These are phyloP conservation scores for Heliconius nattereri DNA, from an alignment of 1,140 invertebrate genomes.

Conservation along the genomic window DNA sequence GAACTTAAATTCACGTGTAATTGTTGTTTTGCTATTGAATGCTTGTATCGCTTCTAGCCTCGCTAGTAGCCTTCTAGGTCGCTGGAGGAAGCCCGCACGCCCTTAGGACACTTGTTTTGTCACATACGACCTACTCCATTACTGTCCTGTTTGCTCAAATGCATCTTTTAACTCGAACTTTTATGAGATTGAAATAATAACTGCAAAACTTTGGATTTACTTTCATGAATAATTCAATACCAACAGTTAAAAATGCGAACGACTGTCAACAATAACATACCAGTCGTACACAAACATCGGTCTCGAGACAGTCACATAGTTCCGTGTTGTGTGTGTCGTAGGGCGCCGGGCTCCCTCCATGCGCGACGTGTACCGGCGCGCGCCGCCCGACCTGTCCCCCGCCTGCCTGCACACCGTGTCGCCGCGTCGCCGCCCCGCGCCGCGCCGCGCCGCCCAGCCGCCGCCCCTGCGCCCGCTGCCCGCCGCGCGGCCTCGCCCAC, in stretches of 20 bases:
- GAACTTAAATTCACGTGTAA: too few species aligned
- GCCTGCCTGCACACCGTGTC: conserved; percentile 79
- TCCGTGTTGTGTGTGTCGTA: conserved; percentile 15
- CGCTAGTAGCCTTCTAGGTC: conserved; percentile 23
- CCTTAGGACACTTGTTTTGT: conserved; percentile 1
- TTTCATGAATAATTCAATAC: not conserved
- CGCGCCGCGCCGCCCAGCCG: conserved; percentile 58
- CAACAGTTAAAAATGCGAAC: not conserved
- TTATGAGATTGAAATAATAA: not conserved
- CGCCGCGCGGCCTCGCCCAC: conserved; percentile 69
- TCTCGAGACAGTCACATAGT: not conserved
- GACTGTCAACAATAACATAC: not conserved
- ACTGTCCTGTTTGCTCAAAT: not conserved
- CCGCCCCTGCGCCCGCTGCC: conserved; percentile 62
- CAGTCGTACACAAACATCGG: not conserved
- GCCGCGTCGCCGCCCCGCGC: conserved; percentile 62
- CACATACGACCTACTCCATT: not conserved
- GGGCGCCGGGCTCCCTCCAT: conserved; percentile 69
- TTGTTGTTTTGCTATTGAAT: too few species aligned
- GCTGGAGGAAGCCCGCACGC: conserved; percentile 32
- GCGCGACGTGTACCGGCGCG: conserved; percentile 69
- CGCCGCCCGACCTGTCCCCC: conserved; percentile 70
- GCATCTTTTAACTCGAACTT: not conserved
- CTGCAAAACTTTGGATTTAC: not conserved
- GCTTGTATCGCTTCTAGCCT: not conserved